Evolutionary conservation across 2,113 vertebrate genomes (phyloP).

Genomic region (Donacobius atricapilla): DNA sequence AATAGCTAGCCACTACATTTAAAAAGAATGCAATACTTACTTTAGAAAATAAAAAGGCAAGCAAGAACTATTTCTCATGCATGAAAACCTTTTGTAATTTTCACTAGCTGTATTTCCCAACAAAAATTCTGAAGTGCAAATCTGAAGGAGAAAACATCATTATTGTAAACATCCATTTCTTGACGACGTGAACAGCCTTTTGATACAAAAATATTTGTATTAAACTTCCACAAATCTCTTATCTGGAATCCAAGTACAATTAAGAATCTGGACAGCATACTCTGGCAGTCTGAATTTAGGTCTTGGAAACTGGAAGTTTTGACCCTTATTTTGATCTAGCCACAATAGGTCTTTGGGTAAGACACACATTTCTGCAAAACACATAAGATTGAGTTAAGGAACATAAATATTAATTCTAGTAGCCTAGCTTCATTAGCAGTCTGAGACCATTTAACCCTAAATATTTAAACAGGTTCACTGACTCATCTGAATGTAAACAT

Average conservation of each 20-base stretch:
- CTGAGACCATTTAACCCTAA: background rate
- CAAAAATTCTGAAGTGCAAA: background rate
- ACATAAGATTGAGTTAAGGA: background rate
- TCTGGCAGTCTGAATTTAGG: background rate
- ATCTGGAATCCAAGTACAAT: background rate
- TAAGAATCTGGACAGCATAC: background rate
- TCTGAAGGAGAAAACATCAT: background rate
- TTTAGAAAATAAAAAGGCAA: background rate
- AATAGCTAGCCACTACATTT: background rate
- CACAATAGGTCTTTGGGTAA: background rate
- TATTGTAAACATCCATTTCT: background rate
- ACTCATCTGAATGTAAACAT: background rate
- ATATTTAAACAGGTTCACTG: conserved; percentile 2
- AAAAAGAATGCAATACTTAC: background rate
- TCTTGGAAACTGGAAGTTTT: background rate
- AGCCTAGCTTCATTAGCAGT: background rate
- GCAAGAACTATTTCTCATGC: background rate
- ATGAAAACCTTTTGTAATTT: background rate
- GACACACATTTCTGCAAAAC: background rate
- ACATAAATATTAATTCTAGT: background rate
- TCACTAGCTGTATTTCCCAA: background rate
- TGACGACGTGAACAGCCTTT: background rate
- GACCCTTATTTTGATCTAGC: background rate
- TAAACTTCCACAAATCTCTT: background rate
- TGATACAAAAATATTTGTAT: background rate